Evolutionary conservation across 2,888 invertebrate genomes (phyloP), one percentile per base, ranked within the genome.

Genomic region (Drosophila seclusa): DNA sequence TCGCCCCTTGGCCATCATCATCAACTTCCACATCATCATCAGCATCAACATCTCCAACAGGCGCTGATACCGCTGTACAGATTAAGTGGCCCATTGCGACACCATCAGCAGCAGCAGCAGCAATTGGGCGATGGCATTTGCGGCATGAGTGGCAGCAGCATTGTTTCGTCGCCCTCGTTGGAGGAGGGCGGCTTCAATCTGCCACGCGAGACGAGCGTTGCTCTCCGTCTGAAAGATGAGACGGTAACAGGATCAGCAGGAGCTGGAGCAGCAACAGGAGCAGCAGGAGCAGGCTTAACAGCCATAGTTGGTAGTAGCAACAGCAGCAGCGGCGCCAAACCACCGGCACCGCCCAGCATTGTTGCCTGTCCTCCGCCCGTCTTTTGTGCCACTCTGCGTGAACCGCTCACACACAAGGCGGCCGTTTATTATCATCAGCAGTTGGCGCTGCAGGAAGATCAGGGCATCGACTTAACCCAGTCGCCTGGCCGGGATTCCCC

Each of bases 401-500:
- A 95, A 87, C 96, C 96, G 4, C 95, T 96, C 83, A 96, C 96
- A 6, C 96, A 96, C 91, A 96, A 96, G 89, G 96, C 96, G 1
- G 96, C 96, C 1, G 96, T 96, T 2, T 96, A 96, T 92, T 97
- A 97, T 93, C 96, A 97, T 89, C 96, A 97, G 87, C 97, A 97
- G 93, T 94, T 96, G 83, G 96, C 97, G 71, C 94, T 97, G 73
- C 96, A 97, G 91, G 97, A 97, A 92, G 97, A 97, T 93, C 97
- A 97, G 93, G 97, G 97, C 74, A 97, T 97, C 90, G 97, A 97
- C 93, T 96, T 97, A 95, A 97, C 97, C 78, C 97, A 97, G 95
- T 97, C 97, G 89, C 98, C 98, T 50, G 98, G 98, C n/a, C 95
- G 98, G 71, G 98, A 98, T 93, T 98, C 98, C 91, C 98, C 98